Conservation (phyloP, 2,888 invertebrate species). For the Orthosia incerta region DNA sequence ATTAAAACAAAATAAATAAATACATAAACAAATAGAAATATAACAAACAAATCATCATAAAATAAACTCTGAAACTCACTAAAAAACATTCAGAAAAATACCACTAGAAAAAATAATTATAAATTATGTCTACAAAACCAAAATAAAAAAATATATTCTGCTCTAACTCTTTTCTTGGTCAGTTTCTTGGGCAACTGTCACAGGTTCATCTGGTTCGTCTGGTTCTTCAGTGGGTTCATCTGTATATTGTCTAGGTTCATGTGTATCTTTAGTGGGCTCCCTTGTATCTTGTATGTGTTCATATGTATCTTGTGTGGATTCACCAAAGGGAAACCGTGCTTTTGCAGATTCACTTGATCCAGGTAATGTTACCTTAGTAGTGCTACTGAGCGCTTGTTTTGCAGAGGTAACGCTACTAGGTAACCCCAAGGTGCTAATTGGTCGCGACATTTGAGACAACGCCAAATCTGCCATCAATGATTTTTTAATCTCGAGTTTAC, state of each 20-base stretch:
- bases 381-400: not conserved
- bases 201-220: not conserved
- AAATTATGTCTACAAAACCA: not conserved
- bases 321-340: not conserved
- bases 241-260: not conserved
- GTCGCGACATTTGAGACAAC: constrained; percentile 72
- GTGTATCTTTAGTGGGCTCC: not conserved
- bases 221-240: not conserved
- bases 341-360: not conserved
- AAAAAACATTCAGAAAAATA: not conserved
- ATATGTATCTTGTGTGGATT: not conserved
- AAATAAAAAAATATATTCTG: constrained; percentile 8
- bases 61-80: not conserved
- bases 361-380: too few species aligned
- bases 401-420: not conserved
- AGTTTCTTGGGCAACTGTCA: not conserved
- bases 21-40: too few species aligned
- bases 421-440: not conserved
- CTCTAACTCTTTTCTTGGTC: not conserved
- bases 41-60: not conserved
- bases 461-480: constrained; percentile 85
- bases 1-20: too few species aligned
- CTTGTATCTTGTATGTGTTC: not conserved
- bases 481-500: constrained; percentile 83
- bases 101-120: not conserved